Evolutionary conservation across 2,888 invertebrate species (phyloP).

Genomic region (Aporophyla nigra): DNA sequence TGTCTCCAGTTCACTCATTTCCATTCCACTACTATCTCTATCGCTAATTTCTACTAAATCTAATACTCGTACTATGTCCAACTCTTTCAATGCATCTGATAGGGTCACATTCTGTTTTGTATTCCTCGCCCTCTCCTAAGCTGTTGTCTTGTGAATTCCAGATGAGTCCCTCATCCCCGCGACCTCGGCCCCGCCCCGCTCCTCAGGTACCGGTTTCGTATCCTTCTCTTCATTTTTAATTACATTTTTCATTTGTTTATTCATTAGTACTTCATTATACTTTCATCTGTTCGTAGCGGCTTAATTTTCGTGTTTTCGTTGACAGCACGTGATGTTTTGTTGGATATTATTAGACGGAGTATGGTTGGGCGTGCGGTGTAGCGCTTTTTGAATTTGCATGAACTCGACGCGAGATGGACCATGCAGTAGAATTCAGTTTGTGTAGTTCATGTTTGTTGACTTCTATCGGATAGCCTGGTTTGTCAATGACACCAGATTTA

Average conservation of each 20-base stretch:
- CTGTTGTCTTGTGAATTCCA: conserved; percentile 90
- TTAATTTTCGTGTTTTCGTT: conserved; percentile 61
- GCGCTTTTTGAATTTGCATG: conserved; percentile 67
- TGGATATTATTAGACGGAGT: conserved; percentile 61
- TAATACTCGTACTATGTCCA: conserved; percentile 55
- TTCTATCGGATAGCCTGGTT: conserved; percentile 37
- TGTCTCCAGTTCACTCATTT: conserved; percentile 51
- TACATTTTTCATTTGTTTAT: conserved; percentile 69
- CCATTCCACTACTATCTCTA: conserved; percentile 50
- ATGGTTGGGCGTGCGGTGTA: conserved; percentile 39
- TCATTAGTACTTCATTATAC: conserved; percentile 67
- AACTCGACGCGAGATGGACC: conserved; percentile 28
- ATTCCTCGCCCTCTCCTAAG: conserved; percentile 85
- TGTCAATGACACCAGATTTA: neutral
- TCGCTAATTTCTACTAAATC: conserved; percentile 62
- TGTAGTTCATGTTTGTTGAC: conserved; percentile 38
- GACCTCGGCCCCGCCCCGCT: conserved; percentile 89
- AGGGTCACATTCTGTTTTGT: conserved; percentile 71
- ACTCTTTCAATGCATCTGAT: conserved; percentile 64
- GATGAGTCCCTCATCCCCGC: conserved; percentile 90
- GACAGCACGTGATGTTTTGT: conserved; percentile 59
- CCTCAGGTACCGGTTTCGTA: conserved; percentile 87
- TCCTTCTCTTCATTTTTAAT: conserved; percentile 76
- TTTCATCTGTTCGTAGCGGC: conserved; percentile 63
- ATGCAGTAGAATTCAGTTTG: conserved; percentile 42